Evolutionary conservation across 2,888 invertebrate species (phyloP), one percentile per base, ranked within the genome.

Genomic region (Meteorus cinctellus): DNA sequence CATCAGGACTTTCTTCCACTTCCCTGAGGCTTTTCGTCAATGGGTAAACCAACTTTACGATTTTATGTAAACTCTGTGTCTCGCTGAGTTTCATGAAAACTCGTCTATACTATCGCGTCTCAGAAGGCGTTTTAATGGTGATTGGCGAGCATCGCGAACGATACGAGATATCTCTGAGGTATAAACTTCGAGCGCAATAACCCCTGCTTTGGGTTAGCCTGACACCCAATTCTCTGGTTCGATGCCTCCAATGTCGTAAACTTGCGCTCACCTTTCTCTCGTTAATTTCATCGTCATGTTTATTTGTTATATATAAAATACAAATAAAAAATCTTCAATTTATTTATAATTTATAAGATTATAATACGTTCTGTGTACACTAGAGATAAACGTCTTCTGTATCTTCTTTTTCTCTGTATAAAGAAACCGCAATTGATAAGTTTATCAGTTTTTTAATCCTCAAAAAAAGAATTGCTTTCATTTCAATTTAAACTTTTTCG

Each of bases 51-150:
- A 87, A 89, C 86, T 88, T 89, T 88, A 88, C 88, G 88, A 88
- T 88, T 88, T 89, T 88, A 88, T 89, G 88, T 88, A 88, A 89
- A 89, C 87, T 88, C 85, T 87, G 88, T 87, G 62, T 76, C 62
- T 62, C 85, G 86, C 79, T 85, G 66, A 48, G 59, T 48, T 70
- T 65, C 71, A 71, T 71, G 71, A 60, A 75, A 70, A 63, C 60
- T 55, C 65, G 51, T 16, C 19, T 48, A 48, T 41, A 45, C 34
- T 45, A 19, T 48, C n/a, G n/a, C 36, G 16, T 60, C 76, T 59
- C 75, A 74, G 65, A 67, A 79, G 84, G 83, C 77, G 80, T 83
- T 86, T 89, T 89, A 87, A 89, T 89, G 87, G 88, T 87, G 88
- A 89, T 89, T 89, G 88, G 87, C 84, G 83, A 86, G 82, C 80